phyloP scores from a whole-genome alignment of 2,113 vertebrate species.

The Calidris pugnax region DNA sequence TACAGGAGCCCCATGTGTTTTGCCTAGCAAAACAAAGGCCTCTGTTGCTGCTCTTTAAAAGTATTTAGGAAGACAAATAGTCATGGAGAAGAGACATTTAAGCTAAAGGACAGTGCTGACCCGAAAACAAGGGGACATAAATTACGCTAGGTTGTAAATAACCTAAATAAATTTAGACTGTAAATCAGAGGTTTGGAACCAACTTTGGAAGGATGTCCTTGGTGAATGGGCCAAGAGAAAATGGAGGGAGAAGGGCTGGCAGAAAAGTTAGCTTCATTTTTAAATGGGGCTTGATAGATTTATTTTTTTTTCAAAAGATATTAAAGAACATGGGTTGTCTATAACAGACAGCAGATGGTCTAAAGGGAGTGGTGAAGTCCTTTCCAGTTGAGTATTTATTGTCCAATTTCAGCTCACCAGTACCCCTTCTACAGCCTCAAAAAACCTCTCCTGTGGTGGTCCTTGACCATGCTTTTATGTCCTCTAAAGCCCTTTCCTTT shows the following conservation, averaged over 20 bases:
- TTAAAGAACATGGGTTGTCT: background rate
- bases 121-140: background rate
- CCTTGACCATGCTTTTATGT: background rate
- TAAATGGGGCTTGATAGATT: background rate
- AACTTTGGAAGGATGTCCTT: background rate
- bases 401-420: background rate
- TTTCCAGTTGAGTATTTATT: background rate
- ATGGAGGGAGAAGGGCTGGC: background rate
- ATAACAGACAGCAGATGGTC: background rate
- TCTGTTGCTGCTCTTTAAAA: background rate
- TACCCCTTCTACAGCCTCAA: background rate
- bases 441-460: background rate
- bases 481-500: background rate
- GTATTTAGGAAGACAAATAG: background rate
- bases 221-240: background rate
- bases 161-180: background rate
- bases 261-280: background rate
- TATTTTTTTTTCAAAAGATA: background rate
- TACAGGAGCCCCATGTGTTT: background rate
- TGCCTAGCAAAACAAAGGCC: background rate
- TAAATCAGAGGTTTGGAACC: conserved; percentile 3
- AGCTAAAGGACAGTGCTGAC: background rate
- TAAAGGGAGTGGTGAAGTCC: background rate
- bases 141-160: background rate
- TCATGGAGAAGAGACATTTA: background rate